Evolutionary conservation across 2,797 vertebrate genomes (phyloP).

Genomic region (Takifugu ocellatus): DNA sequence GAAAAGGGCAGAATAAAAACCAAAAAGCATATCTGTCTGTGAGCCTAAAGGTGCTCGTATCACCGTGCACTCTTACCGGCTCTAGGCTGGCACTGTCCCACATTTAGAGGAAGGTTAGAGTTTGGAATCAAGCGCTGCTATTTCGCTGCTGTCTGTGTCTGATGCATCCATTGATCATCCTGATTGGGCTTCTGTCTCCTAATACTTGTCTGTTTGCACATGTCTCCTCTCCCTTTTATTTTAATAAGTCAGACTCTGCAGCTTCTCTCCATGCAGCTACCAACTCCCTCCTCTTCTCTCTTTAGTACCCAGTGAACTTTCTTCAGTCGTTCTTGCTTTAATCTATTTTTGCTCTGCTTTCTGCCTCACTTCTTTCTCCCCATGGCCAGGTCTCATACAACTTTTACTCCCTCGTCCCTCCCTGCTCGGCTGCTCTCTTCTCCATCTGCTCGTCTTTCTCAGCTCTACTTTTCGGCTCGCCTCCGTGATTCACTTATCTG

Average conservation of each 20-base stretch:
- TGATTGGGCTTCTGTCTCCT: constrained; percentile 27
- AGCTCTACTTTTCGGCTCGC: constrained; percentile 21
- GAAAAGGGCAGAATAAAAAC: constrained; percentile 14
- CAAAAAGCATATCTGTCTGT: constrained; percentile 39
- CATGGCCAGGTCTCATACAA: constrained; percentile 69
- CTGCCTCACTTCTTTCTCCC: constrained; percentile 65
- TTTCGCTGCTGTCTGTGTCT: constrained; percentile 49
- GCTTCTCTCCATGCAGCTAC: constrained; percentile 13
- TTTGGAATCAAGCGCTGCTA: constrained; percentile 48
- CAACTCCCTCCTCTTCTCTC: constrained; percentile 13
- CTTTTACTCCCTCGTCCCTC: constrained; percentile 66
- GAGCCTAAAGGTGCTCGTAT: constrained; percentile 49
- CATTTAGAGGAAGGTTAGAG: constrained; percentile 63
- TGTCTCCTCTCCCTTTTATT: constrained; percentile 27
- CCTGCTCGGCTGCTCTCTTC: constrained; percentile 34
- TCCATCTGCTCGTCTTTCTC: constrained; percentile 58
- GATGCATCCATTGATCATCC: constrained; percentile 59
- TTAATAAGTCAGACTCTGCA: constrained; percentile 29
- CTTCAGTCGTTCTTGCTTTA: constrained; percentile 53
- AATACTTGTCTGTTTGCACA: not conserved
- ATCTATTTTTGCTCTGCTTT: constrained; percentile 63
- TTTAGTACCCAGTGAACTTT: constrained; percentile 48
- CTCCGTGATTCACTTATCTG: not conserved
- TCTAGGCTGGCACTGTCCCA: constrained; percentile 56
- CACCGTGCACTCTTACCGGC: constrained; percentile 47